Base-by-base conservation (phyloP, 2,888 invertebrate species). In the Drosophila kuntzei region DNA sequence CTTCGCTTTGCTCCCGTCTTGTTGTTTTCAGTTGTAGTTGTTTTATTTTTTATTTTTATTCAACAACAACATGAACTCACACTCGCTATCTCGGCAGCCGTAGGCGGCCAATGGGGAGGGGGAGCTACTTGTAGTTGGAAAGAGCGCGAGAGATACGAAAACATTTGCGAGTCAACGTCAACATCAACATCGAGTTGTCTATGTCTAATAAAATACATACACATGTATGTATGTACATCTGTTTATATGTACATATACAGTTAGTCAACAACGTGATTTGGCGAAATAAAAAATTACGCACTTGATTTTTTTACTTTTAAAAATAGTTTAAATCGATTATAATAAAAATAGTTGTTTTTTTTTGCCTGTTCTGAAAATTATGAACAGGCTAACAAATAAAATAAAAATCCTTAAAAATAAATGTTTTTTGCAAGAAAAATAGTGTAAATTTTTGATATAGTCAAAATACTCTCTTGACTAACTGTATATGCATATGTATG, bases 31-130 rank as follows among this genome's bases (percentile, higher is more conserved):
- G 37, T 50, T 57, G 16, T 68, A 25, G 27, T 27, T 51, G 58
- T 73, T 46, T 61, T 71, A 32, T 43, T 50, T 65, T 43, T 37
- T 18, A 51, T 67, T 67, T 57, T n/a, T 34, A 16, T 44, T 27
- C 7, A 55, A 58, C 66, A 76, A 76, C 63, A 73, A 75, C 47
- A 43, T 65, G 66, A 70, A 74, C 65, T 73, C 77, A 54, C 39
- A 78, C 76, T 70, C 53, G 62, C 74, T 63, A 84, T 80, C 70
- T 43, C 47, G 47, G 20, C 53, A 47, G 43, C 20, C 27, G 44
- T 34, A 34, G 49, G 14, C 39, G 62, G 54, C 34, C 57, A 57
- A 27, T n/a, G 58, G 47, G 32, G 32, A 3, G 54, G 32, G 37
- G 27, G 29, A 25, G 18, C 27, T 32, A 32, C 25, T 6, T 25